Conservation (phyloP, 2,113 vertebrate species). For the Pelmatolapia mariae region DNA sequence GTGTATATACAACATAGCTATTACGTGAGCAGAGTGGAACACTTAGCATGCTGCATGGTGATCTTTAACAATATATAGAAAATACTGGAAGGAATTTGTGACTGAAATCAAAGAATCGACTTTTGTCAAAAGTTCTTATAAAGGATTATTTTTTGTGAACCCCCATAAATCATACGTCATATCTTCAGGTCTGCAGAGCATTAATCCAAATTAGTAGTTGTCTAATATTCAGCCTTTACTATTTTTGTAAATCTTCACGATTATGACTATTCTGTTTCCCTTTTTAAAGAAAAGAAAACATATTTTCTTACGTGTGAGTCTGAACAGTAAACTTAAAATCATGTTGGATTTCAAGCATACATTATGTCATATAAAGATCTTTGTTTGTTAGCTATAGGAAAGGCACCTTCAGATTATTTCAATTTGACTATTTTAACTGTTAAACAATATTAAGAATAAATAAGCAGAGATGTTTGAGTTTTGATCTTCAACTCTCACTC, state of each 20-base stretch:
- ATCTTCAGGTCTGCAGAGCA: neutral
- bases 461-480: neutral
- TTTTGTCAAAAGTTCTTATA: neutral
- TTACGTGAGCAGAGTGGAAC: neutral
- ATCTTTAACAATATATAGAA: neutral
- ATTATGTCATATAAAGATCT: neutral
- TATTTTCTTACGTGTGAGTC: neutral
- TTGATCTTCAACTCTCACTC: neutral
- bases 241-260: neutral
- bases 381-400: neutral
- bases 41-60: neutral
- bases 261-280: neutral
- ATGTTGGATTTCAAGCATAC: neutral
- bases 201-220: neutral
- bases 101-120: neutral
- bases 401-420: neutral
- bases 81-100: neutral
- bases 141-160: neutral
- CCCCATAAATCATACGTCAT: neutral
- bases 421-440: neutral
- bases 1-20: neutral
- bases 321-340: neutral
- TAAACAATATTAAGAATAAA: neutral
- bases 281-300: neutral
- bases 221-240: neutral